phyloP scores from a whole-genome alignment of 1,140 invertebrate species.

The Proales similis region DNA sequence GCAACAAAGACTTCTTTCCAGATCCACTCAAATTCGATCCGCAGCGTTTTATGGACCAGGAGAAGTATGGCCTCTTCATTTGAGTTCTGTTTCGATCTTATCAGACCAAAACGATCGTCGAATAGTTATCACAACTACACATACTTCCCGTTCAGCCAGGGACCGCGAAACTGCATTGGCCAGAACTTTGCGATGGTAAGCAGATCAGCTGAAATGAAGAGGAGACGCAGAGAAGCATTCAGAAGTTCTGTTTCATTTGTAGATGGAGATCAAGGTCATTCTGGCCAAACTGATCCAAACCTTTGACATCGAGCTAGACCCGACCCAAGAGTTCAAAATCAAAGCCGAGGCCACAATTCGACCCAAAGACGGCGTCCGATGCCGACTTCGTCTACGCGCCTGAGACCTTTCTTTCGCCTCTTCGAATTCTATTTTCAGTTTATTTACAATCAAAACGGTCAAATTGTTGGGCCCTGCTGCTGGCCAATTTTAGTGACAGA shows the following conservation, averaged over 20 bases:
- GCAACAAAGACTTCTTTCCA: conserved; percentile 5
- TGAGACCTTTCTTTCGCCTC: no score
- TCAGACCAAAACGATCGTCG: neutral
- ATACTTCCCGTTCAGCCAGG: conserved; percentile 8
- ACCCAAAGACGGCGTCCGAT: conserved; percentile 19
- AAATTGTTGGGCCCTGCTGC: no score
- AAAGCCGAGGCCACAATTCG: conserved; percentile 12
- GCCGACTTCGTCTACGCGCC: no score
- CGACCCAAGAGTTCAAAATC: conserved; percentile 9
- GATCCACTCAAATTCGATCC: neutral
- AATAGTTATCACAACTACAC: conserved; percentile 18
- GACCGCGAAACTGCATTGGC: conserved; percentile 20
- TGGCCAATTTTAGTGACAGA: no score
- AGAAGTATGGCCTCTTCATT: neutral
- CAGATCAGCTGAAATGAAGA: no score
- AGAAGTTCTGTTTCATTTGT: neutral
- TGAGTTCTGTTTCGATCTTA: neutral
- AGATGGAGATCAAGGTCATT: conserved; percentile 26
- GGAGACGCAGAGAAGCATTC: neutral
- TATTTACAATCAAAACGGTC: no score
- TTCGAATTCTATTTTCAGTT: no score
- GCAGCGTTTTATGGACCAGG: conserved; percentile 1
- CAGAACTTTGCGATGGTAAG: conserved; percentile 21
- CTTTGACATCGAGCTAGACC: conserved; percentile 23
- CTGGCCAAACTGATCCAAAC: conserved; percentile 18